phyloP scores from a whole-genome alignment of 2,888 invertebrate genomes.

The Tetanocera ferruginea region DNA sequence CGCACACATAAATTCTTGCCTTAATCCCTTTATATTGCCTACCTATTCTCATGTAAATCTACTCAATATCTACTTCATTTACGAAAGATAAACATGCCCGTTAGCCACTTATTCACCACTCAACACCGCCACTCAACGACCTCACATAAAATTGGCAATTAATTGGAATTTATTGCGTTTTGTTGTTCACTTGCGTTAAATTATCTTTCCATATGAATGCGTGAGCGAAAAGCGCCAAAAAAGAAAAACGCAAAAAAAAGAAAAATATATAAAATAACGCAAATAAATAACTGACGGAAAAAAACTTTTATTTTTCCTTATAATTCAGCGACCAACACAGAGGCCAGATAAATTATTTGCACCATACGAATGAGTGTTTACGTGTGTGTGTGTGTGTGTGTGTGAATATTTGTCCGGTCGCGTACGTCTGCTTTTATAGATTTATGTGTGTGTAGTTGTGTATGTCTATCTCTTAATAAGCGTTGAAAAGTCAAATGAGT shows the following conservation, averaged over 20 bases:
- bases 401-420: too few species aligned
- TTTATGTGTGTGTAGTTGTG: too few species aligned
- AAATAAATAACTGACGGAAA: not conserved
- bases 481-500: too few species aligned
- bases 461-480: too few species aligned
- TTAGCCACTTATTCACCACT: not conserved
- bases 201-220: conserved; percentile 28
- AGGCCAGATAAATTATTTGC: too few species aligned
- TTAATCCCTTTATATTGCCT: too few species aligned
- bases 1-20: too few species aligned
- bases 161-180: conserved; percentile 27
- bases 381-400: too few species aligned
- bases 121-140: not conserved
- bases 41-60: too few species aligned
- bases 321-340: not conserved
- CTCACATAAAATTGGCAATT: conserved; percentile 15
- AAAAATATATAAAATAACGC: not conserved
- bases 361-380: too few species aligned
- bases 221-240: not conserved
- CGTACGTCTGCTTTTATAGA: too few species aligned
- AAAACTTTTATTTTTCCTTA: not conserved
- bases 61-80: too few species aligned
- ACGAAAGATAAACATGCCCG: not conserved
- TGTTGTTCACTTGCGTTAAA: conserved; percentile 28
- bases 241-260: not conserved